These are phyloP conservation scores for Pelobates fuscus DNA, from an alignment of 2,113 vertebrate genomes.

Conservation along the genomic window DNA sequence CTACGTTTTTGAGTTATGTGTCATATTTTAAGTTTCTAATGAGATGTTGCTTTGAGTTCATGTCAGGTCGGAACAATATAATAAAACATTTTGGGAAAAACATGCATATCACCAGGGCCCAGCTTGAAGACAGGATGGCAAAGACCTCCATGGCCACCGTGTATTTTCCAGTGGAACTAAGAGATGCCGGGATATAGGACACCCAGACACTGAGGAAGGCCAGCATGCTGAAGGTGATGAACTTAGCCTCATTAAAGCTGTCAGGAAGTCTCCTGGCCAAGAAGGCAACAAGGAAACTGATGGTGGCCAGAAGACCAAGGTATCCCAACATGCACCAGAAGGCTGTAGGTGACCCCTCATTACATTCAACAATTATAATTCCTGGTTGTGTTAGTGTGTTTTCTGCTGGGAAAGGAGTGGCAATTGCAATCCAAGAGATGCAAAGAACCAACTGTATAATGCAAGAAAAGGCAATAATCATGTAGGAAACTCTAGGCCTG, in stretches of 20 bases:
- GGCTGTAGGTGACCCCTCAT: not conserved
- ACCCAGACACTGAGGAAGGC: constrained; percentile 30
- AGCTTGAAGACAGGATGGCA: constrained; percentile 7
- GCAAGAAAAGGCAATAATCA: not conserved
- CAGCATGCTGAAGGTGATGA: constrained; percentile 35
- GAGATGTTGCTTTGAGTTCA: not conserved
- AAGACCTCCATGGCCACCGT: constrained; percentile 4
- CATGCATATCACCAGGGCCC: not conserved
- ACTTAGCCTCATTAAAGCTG: constrained; percentile 20
- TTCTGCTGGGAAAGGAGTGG: constrained; percentile 11
- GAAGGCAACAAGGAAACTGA: constrained; percentile 22
- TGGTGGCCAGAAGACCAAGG: not conserved
- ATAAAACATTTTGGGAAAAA: not conserved
- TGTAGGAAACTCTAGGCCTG: not conserved
- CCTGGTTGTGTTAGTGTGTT: constrained; percentile 14
- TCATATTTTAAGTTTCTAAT: not conserved
- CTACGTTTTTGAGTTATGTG: no score
- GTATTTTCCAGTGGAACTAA: constrained; percentile 1
- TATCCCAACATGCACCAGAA: constrained; percentile 3
- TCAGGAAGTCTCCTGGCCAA: constrained; percentile 11
- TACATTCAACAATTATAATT: not conserved
- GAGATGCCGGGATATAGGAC: constrained; percentile 8
- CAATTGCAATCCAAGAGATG: not conserved
- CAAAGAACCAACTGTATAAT: constrained; percentile 10
- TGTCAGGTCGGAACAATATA: constrained; percentile 10